Conservation (phyloP, 2,888 invertebrate species). For the Parnassius apollo region DNA sequence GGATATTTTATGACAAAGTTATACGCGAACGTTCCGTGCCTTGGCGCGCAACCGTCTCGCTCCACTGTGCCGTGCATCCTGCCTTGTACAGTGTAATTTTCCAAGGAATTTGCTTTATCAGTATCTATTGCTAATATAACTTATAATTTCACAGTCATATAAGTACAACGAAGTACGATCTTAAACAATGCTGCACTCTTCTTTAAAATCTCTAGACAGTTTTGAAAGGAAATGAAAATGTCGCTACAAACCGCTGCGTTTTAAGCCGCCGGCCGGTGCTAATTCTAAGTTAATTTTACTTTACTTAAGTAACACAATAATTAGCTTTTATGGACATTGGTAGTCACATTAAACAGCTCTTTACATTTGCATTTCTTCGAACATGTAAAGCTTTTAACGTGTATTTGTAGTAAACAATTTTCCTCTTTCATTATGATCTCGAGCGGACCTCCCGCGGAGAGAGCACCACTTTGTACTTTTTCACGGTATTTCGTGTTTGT, state of each 20-base stretch:
- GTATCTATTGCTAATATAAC: slow-evolving; percentile 20
- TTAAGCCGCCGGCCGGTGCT: background rate
- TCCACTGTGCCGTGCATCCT: slow-evolving; percentile 78
- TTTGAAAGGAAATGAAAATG: slow-evolving; percentile 3
- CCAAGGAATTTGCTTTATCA: slow-evolving; percentile 51
- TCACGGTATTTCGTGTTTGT: slow-evolving; percentile 54
- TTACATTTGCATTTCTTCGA: slow-evolving; percentile 25
- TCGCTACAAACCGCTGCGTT: slow-evolving; percentile 3
- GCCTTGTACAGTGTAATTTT: slow-evolving; percentile 64
- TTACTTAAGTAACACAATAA: slow-evolving; percentile 5
- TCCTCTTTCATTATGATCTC: slow-evolving; percentile 40
- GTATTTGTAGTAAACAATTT: slow-evolving; percentile 41
- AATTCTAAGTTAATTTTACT: slow-evolving; percentile 6
- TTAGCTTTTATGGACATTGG: background rate
- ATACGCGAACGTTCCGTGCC: slow-evolving; percentile 56
- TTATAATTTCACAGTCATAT: slow-evolving; percentile 9
- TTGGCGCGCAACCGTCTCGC: slow-evolving; percentile 76
- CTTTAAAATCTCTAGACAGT: background rate
- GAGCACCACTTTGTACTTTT: slow-evolving; percentile 38
- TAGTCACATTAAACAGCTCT: background rate
- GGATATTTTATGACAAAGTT: slow-evolving; percentile 33
- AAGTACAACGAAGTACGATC: slow-evolving; percentile 3
- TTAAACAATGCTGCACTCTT: background rate
- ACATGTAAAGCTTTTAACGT: slow-evolving; percentile 35
- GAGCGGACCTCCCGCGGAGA: slow-evolving; percentile 48